Evolutionary conservation across 2,113 vertebrate genomes (phyloP).

Genomic region (Lonchura striata): DNA sequence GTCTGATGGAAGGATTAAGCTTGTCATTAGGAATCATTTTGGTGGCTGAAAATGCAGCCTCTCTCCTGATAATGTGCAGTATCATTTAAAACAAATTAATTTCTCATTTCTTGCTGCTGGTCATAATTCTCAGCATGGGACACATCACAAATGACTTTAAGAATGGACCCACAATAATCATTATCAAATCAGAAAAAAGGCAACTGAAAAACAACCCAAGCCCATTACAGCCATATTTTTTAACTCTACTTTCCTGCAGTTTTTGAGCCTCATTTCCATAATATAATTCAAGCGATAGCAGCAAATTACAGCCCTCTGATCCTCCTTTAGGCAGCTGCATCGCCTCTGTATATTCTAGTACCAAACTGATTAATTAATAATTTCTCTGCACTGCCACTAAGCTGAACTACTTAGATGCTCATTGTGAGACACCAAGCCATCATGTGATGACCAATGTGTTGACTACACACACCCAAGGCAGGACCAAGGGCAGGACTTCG

Average conservation of each 20-base stretch:
- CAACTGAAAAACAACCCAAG: neutral
- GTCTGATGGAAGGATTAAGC: slow-evolving; percentile 42
- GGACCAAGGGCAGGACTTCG: neutral
- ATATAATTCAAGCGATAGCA: slow-evolving; percentile 38
- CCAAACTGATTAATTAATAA: slow-evolving; percentile 70
- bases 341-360: slow-evolving; percentile 45
- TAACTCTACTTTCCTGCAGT: neutral
- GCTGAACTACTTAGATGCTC: neutral
- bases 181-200: slow-evolving; percentile 36
- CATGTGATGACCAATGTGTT: neutral
- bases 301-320: slow-evolving; percentile 50
- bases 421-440: neutral
- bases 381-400: slow-evolving; percentile 58
- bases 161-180: slow-evolving; percentile 59
- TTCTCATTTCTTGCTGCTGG: slow-evolving; percentile 75
- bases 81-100: slow-evolving; percentile 80
- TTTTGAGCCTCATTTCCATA: slow-evolving; percentile 52
- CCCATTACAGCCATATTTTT: neutral
- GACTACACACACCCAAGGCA: neutral
- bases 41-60: slow-evolving; percentile 43
- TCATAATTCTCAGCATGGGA: slow-evolving; percentile 73
- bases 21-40: slow-evolving; percentile 65
- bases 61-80: slow-evolving; percentile 64
- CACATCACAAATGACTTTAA: slow-evolving; percentile 68
- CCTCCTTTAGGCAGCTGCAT: slow-evolving; percentile 18